Evolutionary conservation across 2,888 invertebrate species (phyloP), one percentile per base, ranked within the genome.

Genomic region (Lutraria lutraria): DNA sequence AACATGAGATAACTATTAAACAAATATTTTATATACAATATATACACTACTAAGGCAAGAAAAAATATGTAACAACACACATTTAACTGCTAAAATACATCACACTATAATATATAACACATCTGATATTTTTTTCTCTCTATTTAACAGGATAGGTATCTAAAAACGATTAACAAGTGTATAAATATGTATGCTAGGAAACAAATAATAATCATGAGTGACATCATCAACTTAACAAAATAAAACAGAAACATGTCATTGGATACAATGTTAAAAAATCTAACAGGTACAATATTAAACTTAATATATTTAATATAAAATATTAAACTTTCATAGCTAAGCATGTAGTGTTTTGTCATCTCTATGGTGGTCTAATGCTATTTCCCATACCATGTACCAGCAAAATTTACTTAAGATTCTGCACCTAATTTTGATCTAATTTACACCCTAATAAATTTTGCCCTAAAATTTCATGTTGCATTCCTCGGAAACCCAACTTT

Each of bases 41-140:
- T 76, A 19, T 76, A 76, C 76, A 76, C 76, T 76, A 76, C 76
- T 76, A 76, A 76, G 76, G 76, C 76, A 76, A 76, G 76, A 76
- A 76, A 63, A 76, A 76, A 34, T 76, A 76, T 76, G 34, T 76
- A 76, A 76, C 76, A 76, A 76, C 76, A 76, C 34, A 76, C 29
- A 76, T 76, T 31, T 34, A 34, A 76, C 76, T 25, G 34, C 34
- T 76, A 16, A 56, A 76, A 76, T 76, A 76, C 34, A 34, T 76
- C 76, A 76, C 76, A 76, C 76, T 76, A 76, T 68, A 25, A 13
- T 76, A 76, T 34, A 76, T 76, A 76, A 76, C 31, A 76, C 76
- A 76, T 34, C 76, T 31, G 76, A 76, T 76, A 31, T 16, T 31
- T 72, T 72, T 76, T 34, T 76, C 76, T 76, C 76, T 76, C 31